Evolutionary conservation across 2,888 invertebrate species (phyloP).

Genomic region (Abrostola triplasia): DNA sequence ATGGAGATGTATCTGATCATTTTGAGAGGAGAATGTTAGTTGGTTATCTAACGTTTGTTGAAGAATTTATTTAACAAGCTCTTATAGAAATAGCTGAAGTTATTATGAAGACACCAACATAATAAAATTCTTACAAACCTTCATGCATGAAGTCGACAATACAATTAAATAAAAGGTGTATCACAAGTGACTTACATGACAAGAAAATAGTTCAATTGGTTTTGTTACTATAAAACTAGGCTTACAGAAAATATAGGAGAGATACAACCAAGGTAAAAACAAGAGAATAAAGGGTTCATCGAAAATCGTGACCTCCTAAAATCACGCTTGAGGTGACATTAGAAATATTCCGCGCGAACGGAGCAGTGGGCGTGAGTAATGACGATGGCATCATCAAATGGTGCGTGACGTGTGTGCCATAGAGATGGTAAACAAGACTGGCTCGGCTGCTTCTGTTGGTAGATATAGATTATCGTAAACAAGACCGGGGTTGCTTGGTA

Average conservation of each 20-base stretch:
- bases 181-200: too few species aligned
- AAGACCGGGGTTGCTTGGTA: too few species aligned
- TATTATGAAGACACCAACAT: too few species aligned
- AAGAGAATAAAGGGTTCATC: neutral
- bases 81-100: too few species aligned
- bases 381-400: slow-evolving; percentile 10
- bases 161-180: too few species aligned
- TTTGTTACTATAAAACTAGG: neutral
- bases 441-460: too few species aligned
- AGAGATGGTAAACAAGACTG: neutral
- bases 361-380: slow-evolving; percentile 25
- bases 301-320: slow-evolving; percentile 5
- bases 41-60: neutral
- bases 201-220: too few species aligned
- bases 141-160: too few species aligned
- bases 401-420: neutral
- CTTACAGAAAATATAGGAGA: neutral
- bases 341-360: slow-evolving; percentile 21
- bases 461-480: too few species aligned
- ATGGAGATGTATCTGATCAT: slow-evolving; percentile 4
- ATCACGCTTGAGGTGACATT: slow-evolving; percentile 13
- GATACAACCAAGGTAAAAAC: neutral
- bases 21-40: neutral
- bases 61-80: neutral
- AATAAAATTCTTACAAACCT: too few species aligned